phyloP scores from a whole-genome alignment of 2,797 vertebrate genomes.

The Philypnodon macrostomus region DNA sequence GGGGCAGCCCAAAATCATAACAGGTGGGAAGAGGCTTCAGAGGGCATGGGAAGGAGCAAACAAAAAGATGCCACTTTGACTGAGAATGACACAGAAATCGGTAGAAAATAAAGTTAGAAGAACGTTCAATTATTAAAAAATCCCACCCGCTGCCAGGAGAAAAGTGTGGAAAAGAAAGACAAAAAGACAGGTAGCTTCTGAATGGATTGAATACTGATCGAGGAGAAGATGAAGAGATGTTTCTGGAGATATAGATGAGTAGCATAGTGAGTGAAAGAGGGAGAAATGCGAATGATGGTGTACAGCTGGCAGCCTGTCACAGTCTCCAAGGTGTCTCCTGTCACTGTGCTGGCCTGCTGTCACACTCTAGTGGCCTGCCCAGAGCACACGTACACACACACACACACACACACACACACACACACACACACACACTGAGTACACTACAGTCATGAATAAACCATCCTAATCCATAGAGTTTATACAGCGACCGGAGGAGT shows the following conservation, averaged over 20 bases:
- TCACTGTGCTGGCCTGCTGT: slow-evolving; percentile 78
- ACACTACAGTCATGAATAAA: slow-evolving; percentile 75
- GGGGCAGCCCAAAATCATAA: slow-evolving; percentile 52
- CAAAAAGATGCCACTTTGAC: slow-evolving; percentile 34
- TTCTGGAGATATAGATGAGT: slow-evolving; percentile 67
- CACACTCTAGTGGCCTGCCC: slow-evolving; percentile 78
- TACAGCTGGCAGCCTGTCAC: slow-evolving; percentile 78
- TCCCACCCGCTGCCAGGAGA: slow-evolving; percentile 42
- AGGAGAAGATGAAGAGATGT: slow-evolving; percentile 66
- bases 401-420: slow-evolving; percentile 35
- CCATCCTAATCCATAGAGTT: slow-evolving; percentile 77
- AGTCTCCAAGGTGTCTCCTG: slow-evolving; percentile 79
- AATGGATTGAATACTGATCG: slow-evolving; percentile 65
- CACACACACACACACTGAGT: slow-evolving; percentile 45
- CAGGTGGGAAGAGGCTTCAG: slow-evolving; percentile 13
- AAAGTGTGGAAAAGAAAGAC: slow-evolving; percentile 55
- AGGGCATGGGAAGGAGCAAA: slow-evolving; percentile 16
- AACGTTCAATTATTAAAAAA: slow-evolving; percentile 70
- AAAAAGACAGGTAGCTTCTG: slow-evolving; percentile 63
- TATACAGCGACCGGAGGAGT: slow-evolving; percentile 64
- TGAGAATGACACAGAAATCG: slow-evolving; percentile 37
- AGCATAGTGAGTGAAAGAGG: slow-evolving; percentile 61
- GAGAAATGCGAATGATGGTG: slow-evolving; percentile 73
- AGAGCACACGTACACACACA: slow-evolving; percentile 46
- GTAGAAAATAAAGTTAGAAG: slow-evolving; percentile 50